Percentiles rank a stretch among this genome's conserved stretches.
phyloP scores from a whole-genome alignment of 2,113 vertebrate species.

The Hassar affinis region DNA sequence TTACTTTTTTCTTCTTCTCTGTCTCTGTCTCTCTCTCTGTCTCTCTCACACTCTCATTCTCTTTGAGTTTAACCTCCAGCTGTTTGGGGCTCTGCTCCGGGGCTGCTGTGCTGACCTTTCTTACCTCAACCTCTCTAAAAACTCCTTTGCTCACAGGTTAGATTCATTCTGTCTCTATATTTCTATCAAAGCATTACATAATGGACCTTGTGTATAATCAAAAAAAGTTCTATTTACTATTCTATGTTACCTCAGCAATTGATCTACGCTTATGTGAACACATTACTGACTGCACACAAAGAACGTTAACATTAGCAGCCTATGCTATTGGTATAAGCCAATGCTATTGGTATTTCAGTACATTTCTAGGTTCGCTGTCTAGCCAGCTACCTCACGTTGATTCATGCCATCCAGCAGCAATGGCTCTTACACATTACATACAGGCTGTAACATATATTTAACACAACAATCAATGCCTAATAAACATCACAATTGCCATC shows the following conservation, averaged over 20 bases:
- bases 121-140: slow-evolving; percentile 87
- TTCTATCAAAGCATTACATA: not conserved
- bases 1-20: not conserved
- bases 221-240: not conserved
- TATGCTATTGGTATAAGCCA: not conserved
- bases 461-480: no score
- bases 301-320: not conserved
- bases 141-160: slow-evolving; percentile 87
- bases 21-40: not conserved
- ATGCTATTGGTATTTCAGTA: not conserved
- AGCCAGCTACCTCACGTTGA: no score
- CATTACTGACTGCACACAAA: not conserved
- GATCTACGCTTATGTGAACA: no score
- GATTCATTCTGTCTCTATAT: slow-evolving; percentile 6
- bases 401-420: no score
- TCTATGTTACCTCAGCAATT: not conserved
- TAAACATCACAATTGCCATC: no score
- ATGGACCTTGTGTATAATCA: no score
- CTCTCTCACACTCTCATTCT: slow-evolving; percentile 29
- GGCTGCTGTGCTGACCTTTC: slow-evolving; percentile 89
- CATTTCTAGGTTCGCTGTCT: not conserved
- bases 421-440: not conserved
- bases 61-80: slow-evolving; percentile 61
- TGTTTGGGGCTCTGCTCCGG: slow-evolving; percentile 83
- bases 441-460: no score